These are phyloP conservation scores for Pseudomyrmex sp. DNA, from an alignment of 1,140 invertebrate genomes.

Conservation along the genomic window DNA sequence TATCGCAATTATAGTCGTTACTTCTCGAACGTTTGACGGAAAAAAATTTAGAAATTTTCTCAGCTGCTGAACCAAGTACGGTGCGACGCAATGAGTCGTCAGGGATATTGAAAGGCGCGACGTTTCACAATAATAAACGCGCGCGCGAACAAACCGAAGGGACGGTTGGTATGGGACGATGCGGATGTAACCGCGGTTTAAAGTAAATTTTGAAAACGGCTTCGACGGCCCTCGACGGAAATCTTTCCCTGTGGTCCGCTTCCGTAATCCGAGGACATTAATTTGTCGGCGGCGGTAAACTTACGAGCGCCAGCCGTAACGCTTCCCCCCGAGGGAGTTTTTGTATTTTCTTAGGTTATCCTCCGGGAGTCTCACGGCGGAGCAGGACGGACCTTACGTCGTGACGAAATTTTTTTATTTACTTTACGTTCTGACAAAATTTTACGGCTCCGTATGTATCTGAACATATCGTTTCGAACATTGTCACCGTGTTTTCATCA, in stretches of 20 bases:
- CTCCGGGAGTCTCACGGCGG: constrained; percentile 43
- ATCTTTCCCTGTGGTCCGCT: constrained; percentile 72
- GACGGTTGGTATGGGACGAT: constrained; percentile 33
- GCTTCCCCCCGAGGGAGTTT: constrained; percentile 56
- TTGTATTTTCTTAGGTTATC: constrained; percentile 77
- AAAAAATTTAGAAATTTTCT: not conserved
- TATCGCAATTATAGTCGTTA: not conserved
- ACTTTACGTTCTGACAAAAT: constrained; percentile 63
- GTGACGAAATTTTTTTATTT: no score
- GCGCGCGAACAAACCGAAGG: constrained; percentile 28
- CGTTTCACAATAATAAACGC: constrained; percentile 16
- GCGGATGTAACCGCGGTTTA: constrained; percentile 55
- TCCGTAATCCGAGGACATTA: constrained; percentile 76
- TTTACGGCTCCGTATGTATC: constrained; percentile 61
- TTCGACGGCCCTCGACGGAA: constrained; percentile 64
- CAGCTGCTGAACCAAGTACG: not conserved
- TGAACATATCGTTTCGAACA: constrained; percentile 64
- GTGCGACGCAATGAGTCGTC: not conserved
- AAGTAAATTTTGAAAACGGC: constrained; percentile 72
- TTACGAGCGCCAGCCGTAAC: constrained; percentile 66
- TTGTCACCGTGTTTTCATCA: constrained; percentile 3
- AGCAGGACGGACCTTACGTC: constrained; percentile 12
- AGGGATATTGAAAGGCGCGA: constrained; percentile 16
- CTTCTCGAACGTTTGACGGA: not conserved
- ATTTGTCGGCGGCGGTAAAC: constrained; percentile 73